Conservation (phyloP, 2,888 invertebrate genomes). For the Harpalus rufipes region DNA sequence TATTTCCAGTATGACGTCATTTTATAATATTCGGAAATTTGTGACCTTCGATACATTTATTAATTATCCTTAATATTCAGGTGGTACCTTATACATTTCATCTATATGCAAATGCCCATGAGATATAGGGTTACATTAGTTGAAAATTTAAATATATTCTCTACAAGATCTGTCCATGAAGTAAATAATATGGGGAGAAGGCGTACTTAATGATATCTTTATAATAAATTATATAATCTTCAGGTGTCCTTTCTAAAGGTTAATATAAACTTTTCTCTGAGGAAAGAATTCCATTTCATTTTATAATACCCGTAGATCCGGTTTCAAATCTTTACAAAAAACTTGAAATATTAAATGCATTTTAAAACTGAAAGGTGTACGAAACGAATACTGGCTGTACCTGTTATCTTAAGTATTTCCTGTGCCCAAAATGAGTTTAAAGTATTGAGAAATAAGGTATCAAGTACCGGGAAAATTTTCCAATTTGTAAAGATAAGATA, state of each 20-base stretch:
- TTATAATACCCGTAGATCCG: slow-evolving; percentile 30
- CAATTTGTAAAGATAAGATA: slow-evolving; percentile 13
- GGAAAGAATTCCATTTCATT: slow-evolving; percentile 21
- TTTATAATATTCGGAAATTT: too few relatives aligned
- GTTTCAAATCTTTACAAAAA: not conserved
- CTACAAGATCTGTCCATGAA: not conserved
- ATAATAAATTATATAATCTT: not conserved
- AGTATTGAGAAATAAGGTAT: not conserved
- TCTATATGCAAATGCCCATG: too few relatives aligned
- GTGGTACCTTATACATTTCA: too few relatives aligned
- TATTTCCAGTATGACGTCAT: too few relatives aligned
- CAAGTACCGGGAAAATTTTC: not conserved
- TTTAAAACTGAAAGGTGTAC: not conserved
- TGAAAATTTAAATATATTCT: not conserved
- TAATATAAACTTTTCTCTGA: slow-evolving; percentile 17
- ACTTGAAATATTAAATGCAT: slow-evolving; percentile 9
- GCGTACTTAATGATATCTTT: not conserved
- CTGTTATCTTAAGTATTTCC: slow-evolving; percentile 1
- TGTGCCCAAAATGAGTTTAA: not conserved
- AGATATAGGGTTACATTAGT: not conserved
- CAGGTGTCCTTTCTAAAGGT: slow-evolving; percentile 16
- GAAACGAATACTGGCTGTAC: too few relatives aligned
- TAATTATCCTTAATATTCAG: too few relatives aligned
- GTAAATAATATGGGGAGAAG: not conserved
- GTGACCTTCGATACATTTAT: too few relatives aligned